A percentile compares a stretch with the other conserved stretches of the same genome.
Conservation (phyloP, 1,140 invertebrate species). For the Pteromalus puparum region DNA sequence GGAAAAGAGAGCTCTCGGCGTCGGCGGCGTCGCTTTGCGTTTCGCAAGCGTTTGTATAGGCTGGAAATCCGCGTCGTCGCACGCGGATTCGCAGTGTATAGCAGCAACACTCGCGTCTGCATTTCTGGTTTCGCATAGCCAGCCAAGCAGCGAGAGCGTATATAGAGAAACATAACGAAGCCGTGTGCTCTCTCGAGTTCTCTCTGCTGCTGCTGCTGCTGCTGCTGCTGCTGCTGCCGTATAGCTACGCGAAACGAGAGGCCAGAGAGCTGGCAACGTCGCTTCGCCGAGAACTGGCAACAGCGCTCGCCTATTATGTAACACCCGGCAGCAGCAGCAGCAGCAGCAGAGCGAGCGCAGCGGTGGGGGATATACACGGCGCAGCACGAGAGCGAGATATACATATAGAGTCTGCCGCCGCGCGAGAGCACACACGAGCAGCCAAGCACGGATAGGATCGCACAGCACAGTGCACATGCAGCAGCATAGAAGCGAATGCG, state of each 20-base stretch:
- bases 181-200: background rate
- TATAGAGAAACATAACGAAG: background rate
- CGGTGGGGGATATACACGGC: constrained; percentile 60
- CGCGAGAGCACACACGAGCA: constrained; percentile 9
- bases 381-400: constrained; percentile 5
- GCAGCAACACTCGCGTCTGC: background rate
- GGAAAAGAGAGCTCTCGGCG: background rate
- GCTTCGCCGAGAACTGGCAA: constrained; percentile 59
- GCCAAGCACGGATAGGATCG: constrained; percentile 29
- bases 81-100: background rate
- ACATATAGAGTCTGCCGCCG: background rate
- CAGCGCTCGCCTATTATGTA: constrained; percentile 69
- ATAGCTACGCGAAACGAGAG: background rate
- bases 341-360: constrained; percentile 56
- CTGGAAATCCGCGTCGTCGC: background rate
- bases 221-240: background rate
- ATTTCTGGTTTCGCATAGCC: constrained; percentile 34
- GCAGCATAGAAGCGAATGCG: background rate
- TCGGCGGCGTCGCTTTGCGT: background rate
- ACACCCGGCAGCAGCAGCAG: constrained; percentile 69
- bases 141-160: constrained; percentile 25
- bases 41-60: background rate
- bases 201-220: background rate
- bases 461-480: background rate
- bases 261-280: constrained; percentile 68